A percentile compares a stretch with the other conserved stretches of the same genome.
Conservation (phyloP, 2,797 vertebrate genomes). For the Myotis vivesi region DNA sequence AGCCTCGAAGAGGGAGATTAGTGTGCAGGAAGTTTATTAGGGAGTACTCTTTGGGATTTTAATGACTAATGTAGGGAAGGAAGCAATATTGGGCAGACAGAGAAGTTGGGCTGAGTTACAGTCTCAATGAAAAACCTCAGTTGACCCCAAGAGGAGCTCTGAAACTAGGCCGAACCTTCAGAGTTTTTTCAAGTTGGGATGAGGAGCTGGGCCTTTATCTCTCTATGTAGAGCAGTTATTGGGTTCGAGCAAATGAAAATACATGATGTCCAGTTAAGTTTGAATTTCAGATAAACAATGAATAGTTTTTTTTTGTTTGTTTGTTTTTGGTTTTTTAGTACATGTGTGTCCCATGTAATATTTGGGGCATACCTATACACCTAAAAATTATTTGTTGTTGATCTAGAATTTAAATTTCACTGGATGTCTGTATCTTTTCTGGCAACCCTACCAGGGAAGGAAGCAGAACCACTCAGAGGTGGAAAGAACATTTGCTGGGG, state of each 20-base stretch:
- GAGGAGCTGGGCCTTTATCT: not conserved
- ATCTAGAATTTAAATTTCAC: not conserved
- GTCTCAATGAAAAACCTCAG: not conserved
- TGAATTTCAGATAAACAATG: not conserved
- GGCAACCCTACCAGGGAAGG: not conserved
- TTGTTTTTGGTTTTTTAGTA: not conserved
- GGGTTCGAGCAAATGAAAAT: not conserved
- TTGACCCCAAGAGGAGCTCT: not conserved
- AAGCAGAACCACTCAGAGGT: not conserved
- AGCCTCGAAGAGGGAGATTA: not conserved
- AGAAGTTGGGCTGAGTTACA: not conserved
- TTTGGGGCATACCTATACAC: not conserved
- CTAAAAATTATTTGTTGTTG: not conserved
- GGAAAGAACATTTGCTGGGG: not conserved
- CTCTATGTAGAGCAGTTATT: not conserved
- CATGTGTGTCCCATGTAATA: not conserved
- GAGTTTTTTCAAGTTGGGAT: not conserved
- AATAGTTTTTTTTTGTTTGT: not conserved
- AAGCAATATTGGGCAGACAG: not conserved
- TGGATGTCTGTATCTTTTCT: not conserved
- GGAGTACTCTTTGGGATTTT: not conserved
- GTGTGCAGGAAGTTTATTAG: not conserved
- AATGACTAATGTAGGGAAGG: not conserved
- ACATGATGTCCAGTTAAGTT: not conserved
- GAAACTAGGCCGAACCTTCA: not conserved